These are phyloP conservation scores for Micropterix aruncella DNA, from an alignment of 2,888 invertebrate species.

Conservation along the genomic window DNA sequence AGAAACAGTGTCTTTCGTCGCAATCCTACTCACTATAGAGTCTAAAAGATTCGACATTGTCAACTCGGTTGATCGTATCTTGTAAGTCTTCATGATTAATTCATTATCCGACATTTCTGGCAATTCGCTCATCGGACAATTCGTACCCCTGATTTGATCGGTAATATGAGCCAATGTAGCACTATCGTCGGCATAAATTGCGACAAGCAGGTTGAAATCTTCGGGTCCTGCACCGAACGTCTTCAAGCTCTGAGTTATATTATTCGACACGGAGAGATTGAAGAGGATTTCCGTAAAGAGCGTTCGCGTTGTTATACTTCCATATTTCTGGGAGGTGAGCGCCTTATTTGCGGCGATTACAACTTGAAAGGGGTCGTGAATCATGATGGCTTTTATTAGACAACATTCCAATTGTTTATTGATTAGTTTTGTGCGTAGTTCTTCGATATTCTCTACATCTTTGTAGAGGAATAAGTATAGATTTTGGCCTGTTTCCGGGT, in stretches of 20 bases:
- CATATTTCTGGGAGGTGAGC: conserved; percentile 28
- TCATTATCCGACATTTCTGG: conserved; percentile 28
- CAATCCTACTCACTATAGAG: conserved; percentile 51
- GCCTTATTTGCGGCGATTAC: conserved; percentile 56
- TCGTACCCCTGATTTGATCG: conserved; percentile 38
- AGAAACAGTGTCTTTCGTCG: conserved; percentile 44
- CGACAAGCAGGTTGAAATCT: conserved; percentile 30
- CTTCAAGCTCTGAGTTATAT: conserved; percentile 50
- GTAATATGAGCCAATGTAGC: conserved; percentile 22
- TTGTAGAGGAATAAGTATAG: conserved; percentile 38
- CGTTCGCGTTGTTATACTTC: conserved; percentile 41
- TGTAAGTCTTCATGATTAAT: conserved; percentile 43
- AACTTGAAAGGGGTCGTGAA: conserved; percentile 44
- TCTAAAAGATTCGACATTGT: conserved; percentile 32
- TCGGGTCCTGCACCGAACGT: conserved; percentile 46
- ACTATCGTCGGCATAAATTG: conserved; percentile 20
- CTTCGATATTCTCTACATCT: conserved; percentile 41
- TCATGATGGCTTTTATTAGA: conserved; percentile 42
- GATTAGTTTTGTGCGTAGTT: conserved; percentile 38
- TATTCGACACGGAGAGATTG: conserved; percentile 52
- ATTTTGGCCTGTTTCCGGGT: conserved; percentile 25
- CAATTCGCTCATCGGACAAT: conserved; percentile 31
- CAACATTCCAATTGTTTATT: conserved; percentile 43
- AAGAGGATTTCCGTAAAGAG: conserved; percentile 52
- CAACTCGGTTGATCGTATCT: conserved; percentile 37